These are phyloP conservation scores for Tretioscincus oriximinensis DNA, from an alignment of 2,113 vertebrate species.

Conservation along the genomic window DNA sequence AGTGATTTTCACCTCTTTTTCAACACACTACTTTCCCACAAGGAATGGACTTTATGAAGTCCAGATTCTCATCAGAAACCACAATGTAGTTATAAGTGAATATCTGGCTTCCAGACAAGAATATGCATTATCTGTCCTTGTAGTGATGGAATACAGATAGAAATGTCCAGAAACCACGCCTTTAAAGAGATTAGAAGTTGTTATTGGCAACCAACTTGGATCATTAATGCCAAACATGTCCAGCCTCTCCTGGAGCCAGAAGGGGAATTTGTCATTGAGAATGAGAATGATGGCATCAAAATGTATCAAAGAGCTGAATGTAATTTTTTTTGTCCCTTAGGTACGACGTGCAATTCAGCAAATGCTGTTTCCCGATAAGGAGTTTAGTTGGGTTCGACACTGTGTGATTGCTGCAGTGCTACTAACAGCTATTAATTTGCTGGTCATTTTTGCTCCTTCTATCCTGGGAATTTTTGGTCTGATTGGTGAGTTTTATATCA, in stretches of 20 bases:
- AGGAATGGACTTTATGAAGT: neutral
- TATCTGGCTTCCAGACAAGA: neutral
- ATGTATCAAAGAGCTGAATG: neutral
- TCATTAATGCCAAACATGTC: neutral
- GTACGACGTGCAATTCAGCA: slow-evolving; percentile 94
- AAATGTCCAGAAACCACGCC: neutral
- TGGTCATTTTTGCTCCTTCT: slow-evolving; percentile 96
- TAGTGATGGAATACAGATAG: neutral
- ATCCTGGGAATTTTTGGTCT: slow-evolving; percentile 96
- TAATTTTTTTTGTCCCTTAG: slow-evolving; percentile 61
- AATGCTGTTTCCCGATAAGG: slow-evolving; percentile 88
- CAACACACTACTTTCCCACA: neutral
- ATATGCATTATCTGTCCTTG: neutral
- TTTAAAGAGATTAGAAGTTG: neutral
- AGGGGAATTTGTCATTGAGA: neutral
- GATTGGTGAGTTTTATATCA: slow-evolving; percentile 80
- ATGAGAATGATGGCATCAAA: neutral
- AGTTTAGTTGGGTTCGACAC: slow-evolving; percentile 93
- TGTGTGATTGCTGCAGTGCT: slow-evolving; percentile 79
- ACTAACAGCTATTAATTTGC: slow-evolving; percentile 88
- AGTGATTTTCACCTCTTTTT: neutral
- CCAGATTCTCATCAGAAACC: neutral
- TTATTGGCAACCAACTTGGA: neutral
- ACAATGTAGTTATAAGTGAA: too few species aligned
- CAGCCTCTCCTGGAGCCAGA: neutral